phyloP scores from a whole-genome alignment of 2,113 vertebrate genomes.

The Psilopsiagon aurifrons region DNA sequence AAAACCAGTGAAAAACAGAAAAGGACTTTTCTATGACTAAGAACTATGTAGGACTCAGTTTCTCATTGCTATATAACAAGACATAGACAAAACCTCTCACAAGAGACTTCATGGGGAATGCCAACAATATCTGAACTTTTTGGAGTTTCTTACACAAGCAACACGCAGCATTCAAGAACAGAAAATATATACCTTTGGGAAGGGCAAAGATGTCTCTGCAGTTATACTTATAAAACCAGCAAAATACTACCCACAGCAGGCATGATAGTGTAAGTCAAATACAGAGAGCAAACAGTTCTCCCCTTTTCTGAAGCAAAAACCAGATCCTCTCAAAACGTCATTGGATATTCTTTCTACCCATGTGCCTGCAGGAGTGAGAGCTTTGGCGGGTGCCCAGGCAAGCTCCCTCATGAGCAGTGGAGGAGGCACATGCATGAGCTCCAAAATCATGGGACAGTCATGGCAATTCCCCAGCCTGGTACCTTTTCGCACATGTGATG shows the following conservation, averaged over 20 bases:
- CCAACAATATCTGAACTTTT: not conserved
- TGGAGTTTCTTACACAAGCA: not conserved
- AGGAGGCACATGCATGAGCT: not conserved
- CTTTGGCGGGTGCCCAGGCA: not conserved
- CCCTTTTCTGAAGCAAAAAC: not conserved
- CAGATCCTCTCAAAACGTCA: not conserved
- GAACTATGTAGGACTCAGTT: not conserved
- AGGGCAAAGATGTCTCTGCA: not conserved
- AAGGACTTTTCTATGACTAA: not conserved
- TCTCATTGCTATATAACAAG: not conserved
- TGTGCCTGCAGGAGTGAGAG: not conserved
- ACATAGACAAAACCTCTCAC: not conserved
- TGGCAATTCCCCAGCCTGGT: not conserved
- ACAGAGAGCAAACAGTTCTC: not conserved
- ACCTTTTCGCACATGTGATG: not conserved
- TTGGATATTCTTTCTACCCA: not conserved
- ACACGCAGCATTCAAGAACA: not conserved
- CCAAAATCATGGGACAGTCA: not conserved
- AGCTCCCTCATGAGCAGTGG: not conserved
- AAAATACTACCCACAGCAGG: rapidly evolving
- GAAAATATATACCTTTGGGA: not conserved
- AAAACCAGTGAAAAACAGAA: not conserved
- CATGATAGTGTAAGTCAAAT: not conserved
- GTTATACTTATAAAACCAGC: not conserved
- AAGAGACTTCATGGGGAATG: not conserved